Evolutionary conservation across 2,888 invertebrate species (phyloP), one percentile per base, ranked within the genome.

Genomic region (Rotaria sp.): DNA sequence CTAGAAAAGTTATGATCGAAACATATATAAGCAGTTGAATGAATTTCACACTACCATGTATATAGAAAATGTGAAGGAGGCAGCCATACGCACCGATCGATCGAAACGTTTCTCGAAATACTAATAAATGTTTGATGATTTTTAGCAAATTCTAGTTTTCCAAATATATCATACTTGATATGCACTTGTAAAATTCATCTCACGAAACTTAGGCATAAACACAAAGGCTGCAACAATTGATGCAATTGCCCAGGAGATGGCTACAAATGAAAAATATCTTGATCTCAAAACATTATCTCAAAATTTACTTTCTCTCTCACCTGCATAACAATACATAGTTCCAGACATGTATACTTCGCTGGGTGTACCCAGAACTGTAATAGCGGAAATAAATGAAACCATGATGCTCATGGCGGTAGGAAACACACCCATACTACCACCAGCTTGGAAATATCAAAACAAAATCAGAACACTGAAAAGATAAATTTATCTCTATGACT

Each of bases 41-140:
- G 41, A 41, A 41, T 41, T 55, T 89, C 95, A 95, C 35, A 96
- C 92, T 88, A 96, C 93, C 94, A 96, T 95, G 92, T 97, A 97
- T 74, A 96, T 89, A 85, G 95, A 94, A 90, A 96, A 97, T 0
- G 95, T 94, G 85, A 95, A 89, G 5, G 96, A 96, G 8, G 8
- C 41, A 41, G 41, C 41, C 8, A 41, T 41, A 8, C 41, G 41
- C 41, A 41, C 41, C 8, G 41, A 41, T 41, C 8, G 41, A 41
- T 41, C 8, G 8, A 41, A 41, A 41, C 41, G 41, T 41, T 41
- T 8, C 3, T 8, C 41, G 41, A 41, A 41, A 41, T 41, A 41
- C 41, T 41, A 41, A 8, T 41, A 5, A 41, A 41, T 41, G 8
- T 41, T 41, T 41, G 8, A 41, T 41, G 8, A n/a, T n/a, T 41